These are phyloP conservation scores for Campylorhamphus procurvoides DNA, from an alignment of 2,113 vertebrate genomes.

Conservation along the genomic window DNA sequence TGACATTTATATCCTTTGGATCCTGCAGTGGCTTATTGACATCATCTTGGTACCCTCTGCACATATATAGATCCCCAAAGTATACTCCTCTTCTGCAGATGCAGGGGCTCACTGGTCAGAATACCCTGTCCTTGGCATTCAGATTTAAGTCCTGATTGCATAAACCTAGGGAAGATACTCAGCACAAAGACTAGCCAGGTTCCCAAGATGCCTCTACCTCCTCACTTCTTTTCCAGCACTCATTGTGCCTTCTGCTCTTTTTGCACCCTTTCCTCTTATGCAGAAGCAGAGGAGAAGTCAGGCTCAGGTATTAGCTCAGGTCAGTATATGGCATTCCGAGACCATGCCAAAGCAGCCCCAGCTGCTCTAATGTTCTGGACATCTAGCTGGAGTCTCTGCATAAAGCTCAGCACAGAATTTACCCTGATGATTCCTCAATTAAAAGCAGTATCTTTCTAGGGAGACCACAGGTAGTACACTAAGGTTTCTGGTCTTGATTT, in stretches of 20 bases:
- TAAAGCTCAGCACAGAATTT: not conserved
- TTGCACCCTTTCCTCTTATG: not conserved
- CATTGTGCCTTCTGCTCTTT: not conserved
- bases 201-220: not conserved
- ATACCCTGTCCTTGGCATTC: not conserved
- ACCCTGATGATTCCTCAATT: not conserved
- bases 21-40: not conserved
- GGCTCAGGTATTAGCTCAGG: not conserved
- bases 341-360: not conserved
- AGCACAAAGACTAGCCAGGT: not conserved
- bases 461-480: not conserved
- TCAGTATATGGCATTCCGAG: not conserved
- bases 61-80: rapidly evolving
- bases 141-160: not conserved
- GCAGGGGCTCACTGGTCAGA: not conserved
- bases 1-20: not conserved
- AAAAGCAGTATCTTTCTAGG: not conserved
- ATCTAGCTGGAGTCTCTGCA: not conserved
- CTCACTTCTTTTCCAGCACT: not conserved
- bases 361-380: not conserved
- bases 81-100: not conserved
- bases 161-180: not conserved
- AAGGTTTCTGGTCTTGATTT: not conserved
- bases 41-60: not conserved
- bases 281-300: not conserved